Percentiles rank a stretch among this genome's conserved stretches.
Evolutionary conservation across 2,113 vertebrate species (phyloP).

Genomic region (Echinops telfairi): DNA sequence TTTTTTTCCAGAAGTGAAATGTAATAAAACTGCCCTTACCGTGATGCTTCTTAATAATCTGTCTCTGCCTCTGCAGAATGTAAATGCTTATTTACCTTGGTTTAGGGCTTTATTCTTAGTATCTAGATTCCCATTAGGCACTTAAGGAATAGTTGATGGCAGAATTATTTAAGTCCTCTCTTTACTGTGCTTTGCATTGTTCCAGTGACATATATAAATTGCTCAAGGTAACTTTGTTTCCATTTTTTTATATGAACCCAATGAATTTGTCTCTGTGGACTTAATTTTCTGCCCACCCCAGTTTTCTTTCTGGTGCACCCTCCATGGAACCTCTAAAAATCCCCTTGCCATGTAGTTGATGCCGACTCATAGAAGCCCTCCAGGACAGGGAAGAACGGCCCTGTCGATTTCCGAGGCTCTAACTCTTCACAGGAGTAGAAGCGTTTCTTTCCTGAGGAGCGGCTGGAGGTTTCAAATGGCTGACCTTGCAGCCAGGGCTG

Average conservation of each 20-base stretch:
- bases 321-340: too few relatives aligned
- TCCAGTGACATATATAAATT: not conserved
- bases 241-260: conserved; percentile 19
- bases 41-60: not conserved
- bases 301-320: not conserved
- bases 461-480: too few relatives aligned
- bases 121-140: conserved; percentile 37
- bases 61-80: not conserved
- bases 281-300: not conserved
- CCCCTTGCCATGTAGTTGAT: too few relatives aligned
- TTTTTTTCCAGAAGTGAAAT: not conserved
- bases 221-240: not conserved
- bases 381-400: too few relatives aligned
- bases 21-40: not conserved
- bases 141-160: conserved; percentile 13
- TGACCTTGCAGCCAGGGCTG: too few relatives aligned
- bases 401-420: too few relatives aligned
- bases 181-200: conserved; percentile 10
- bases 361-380: too few relatives aligned
- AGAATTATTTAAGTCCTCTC: not conserved
- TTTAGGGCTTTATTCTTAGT: conserved; percentile 18
- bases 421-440: too few relatives aligned
- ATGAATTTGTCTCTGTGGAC: not conserved
- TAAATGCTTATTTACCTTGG: not conserved
- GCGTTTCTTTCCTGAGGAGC: too few relatives aligned